Evolutionary conservation across 2,113 vertebrate genomes (phyloP), one percentile per base, ranked within the genome.

Genomic region (Plecotus auritus): DNA sequence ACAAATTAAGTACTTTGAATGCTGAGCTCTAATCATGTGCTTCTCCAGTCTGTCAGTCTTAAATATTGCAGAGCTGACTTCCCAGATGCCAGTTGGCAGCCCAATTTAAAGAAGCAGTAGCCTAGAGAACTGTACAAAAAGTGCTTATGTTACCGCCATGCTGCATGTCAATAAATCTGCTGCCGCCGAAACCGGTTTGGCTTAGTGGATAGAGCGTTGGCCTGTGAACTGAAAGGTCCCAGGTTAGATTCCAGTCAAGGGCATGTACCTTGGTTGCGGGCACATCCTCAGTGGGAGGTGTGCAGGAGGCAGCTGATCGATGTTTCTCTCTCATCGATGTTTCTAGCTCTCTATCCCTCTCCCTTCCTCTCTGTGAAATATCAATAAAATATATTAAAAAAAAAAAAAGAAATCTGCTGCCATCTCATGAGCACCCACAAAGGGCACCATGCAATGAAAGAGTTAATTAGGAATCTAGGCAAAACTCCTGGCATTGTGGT

Each of bases 41-140:
- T 95, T 97, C 85, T 92, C 13, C 30, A 70, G 40, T 70, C 54
- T 90, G 54, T 90, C 78, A 80, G 35, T 76, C 86, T 91, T 91
- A 86, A 95, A 87, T 92, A 89, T 30, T 89, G 20, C 69, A 84
- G 49, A 72, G 9, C 59, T 61, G n/a, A 69, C 51, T 40, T 84
- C 64, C 26, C 22, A 92, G 54, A 81, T 59, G 40, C 85, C 88
- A 95, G 61, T 54, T 96, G 77, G 90, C 35, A 88, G 40, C 13
- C 40, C 59, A 67, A 35, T 80, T 83, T 73, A 85, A 93, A 87
- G 76, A 37, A 67, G 59, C 26, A 90, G n/a, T 64, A 73, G 47
- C 11, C 66, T 40, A 73, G 69, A 89, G 28, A 90, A 83, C 13
- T 26, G 2, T 17, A 87, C 37, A 80, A 78, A 70, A 70, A 54